Base-by-base conservation (phyloP, 2,888 invertebrate genomes). In the Caenorhabditis sp. region DNA sequence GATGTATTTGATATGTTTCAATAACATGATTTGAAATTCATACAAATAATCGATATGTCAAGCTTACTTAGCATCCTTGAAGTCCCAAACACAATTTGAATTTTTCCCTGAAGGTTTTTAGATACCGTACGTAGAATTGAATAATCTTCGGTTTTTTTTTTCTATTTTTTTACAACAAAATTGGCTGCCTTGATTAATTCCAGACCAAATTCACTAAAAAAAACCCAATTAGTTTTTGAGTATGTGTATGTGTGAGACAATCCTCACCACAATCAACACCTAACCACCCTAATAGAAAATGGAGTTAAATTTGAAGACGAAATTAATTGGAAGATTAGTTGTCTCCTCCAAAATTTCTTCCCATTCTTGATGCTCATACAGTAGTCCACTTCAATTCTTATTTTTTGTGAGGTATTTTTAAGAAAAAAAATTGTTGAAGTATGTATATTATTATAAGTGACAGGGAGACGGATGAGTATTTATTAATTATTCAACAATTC, bases 231-330 rank as follows among this genome's bases (percentile, higher is more conserved):
- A 54, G 31, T 31, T 31, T 31, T 31, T 10, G 43, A 54, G 24
- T 54, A 60, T 21, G 59, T 66, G 43, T 27, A n/a, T n/a, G 8
- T 26, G 51, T 53, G 58, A 24, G 26, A 14, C 51, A 54, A 65
- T 59, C 57, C 36, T 23, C 49, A 21, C 36, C 1, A 31, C 50
- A 50, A 49, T 57, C 50, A 49, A 31, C 19, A 49, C 53, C 59
- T 53, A 67, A 62, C 68, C 68, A 4, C 53, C 31, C 23, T 24
- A 2, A 51, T 24, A n/a, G 37, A 50, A 37, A 53, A 37, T 67
- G 24, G 27, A 53, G 51, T 59, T 43, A 26, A 21, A 36, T 24
- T 49, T 23, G 17, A 17, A 3, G 57, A 17, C 31, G 58, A 14
- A 53, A 53, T 43, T 43, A 43, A 43, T 43, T 43, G 14, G 43